Conservation (phyloP, 2,888 invertebrate genomes). For the Dolichomitus sp. region DNA sequence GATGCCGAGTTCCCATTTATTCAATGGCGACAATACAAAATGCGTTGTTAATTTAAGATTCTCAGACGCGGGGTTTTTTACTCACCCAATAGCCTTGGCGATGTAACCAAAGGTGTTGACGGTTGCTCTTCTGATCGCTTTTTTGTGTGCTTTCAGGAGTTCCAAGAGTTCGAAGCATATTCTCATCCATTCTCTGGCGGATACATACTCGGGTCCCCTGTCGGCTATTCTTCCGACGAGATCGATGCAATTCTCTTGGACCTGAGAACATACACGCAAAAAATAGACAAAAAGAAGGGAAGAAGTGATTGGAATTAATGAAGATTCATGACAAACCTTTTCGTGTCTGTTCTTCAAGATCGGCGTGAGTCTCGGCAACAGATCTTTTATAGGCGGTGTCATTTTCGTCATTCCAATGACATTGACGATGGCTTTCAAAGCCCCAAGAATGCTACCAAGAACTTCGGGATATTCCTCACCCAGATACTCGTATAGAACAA, state of each 20-base stretch:
- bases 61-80: conserved; percentile 44
- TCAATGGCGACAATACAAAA: conserved; percentile 73
- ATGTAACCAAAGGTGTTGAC: conserved; percentile 99
- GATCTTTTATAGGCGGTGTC: conserved; percentile 99
- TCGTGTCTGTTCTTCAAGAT: conserved; percentile 98
- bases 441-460: conserved; percentile 98
- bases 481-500: conserved; percentile 99
- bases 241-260: conserved; percentile 99
- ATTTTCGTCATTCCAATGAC: conserved; percentile 99
- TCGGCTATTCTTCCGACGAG: conserved; percentile 99
- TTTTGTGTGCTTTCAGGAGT: conserved; percentile 99
- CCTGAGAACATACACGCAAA: conserved; percentile 84
- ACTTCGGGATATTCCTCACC: conserved; percentile 99
- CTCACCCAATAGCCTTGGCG: conserved; percentile 98
- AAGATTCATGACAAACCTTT: conserved; percentile 79
- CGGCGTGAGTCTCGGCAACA: conserved; percentile 98
- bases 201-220: conserved; percentile 99
- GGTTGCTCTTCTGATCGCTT: conserved; percentile 98
- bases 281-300: background rate
- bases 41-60: background rate
- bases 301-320: background rate
- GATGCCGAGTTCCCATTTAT: no score
- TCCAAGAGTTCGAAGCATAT: conserved; percentile 99
- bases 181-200: conserved; percentile 99
- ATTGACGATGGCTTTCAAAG: conserved; percentile 99